Base-by-base conservation (phyloP, 2,797 vertebrate genomes). In the Kryptopterus vitreolus region DNA sequence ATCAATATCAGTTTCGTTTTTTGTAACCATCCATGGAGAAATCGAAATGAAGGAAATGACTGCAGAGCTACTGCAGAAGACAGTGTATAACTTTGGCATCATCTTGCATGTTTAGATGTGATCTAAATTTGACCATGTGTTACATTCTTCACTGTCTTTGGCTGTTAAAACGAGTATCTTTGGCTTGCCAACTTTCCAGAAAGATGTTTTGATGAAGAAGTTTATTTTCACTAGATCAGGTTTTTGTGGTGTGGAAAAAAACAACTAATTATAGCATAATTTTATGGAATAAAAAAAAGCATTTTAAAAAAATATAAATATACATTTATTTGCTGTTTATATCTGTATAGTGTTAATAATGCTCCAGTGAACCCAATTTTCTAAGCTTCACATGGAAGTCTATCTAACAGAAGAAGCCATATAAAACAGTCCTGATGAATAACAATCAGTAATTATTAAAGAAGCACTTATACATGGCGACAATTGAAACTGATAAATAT, bases 61-160 rank as follows among this genome's bases (percentile, higher is more conserved):
- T 35, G 65, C 46, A 76, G 69, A 72, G 81, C 31, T 35, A 63
- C 43, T 71, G n/a, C 33, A 72, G 35, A 31, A 52, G 63, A 81
- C 59, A 31, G 50, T 24, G 58, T 61, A 48, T 52, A 74, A 29
- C 81, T 68, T 63, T 46, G 81, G 31, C 46, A 59, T 62, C 65
- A 31, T 77, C 61, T 55, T 81, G 82, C 84, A 83, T 85, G 84
- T 29, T 52, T n/a, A 68, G 79, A 63, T 77, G 66, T 80, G 43
- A 4, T 62, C 31, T 57, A 8, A 58, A 50, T 31, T 61, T 20
- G 29, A 62, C 31, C 65, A 9, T 68, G 35, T 53, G 29, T 76
- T 57, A 26, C 20, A 48, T 83, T 55, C 59, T 65, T 53, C 18
- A 38, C 31, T 35, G 31, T 55, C 50, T n/a, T 55, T 55, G 69